These are phyloP conservation scores for Myripristis jacobus DNA, from an alignment of 2,797 vertebrate genomes.

Conservation along the genomic window DNA sequence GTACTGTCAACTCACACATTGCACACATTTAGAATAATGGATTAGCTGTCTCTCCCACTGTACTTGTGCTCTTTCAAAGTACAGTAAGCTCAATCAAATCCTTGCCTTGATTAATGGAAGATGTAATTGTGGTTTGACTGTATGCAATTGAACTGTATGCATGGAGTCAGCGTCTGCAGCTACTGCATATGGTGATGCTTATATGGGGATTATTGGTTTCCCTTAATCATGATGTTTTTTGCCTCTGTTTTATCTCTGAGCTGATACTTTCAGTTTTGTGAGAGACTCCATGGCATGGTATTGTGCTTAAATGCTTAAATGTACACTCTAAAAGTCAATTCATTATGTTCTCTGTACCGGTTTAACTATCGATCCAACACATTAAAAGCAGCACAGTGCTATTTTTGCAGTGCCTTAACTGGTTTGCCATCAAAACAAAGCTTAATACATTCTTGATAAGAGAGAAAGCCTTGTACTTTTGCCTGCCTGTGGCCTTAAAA, in stretches of 20 bases:
- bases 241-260: not conserved
- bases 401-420: not conserved
- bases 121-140: conserved; percentile 29
- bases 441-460: not conserved
- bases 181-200: not conserved
- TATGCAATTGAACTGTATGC: conserved; percentile 3
- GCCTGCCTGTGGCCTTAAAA: not conserved
- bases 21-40: conserved; percentile 57
- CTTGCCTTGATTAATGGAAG: conserved; percentile 23
- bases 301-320: conserved; percentile 3
- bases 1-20: conserved; percentile 40
- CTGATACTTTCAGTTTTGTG: not conserved
- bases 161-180: too few species aligned
- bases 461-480: not conserved
- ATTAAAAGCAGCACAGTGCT: conserved; percentile 1
- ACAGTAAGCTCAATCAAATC: conserved; percentile 34
- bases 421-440: conserved; percentile 4
- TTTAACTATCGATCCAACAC: conserved; percentile 14
- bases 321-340: conserved; percentile 4
- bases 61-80: conserved; percentile 37
- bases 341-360: not conserved
- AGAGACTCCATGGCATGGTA: conserved; percentile 1
- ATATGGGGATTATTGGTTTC: not conserved
- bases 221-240: not conserved
- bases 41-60: conserved; percentile 46